phyloP scores from a whole-genome alignment of 2,888 invertebrate genomes.

The Synanthedon vespiformis region DNA sequence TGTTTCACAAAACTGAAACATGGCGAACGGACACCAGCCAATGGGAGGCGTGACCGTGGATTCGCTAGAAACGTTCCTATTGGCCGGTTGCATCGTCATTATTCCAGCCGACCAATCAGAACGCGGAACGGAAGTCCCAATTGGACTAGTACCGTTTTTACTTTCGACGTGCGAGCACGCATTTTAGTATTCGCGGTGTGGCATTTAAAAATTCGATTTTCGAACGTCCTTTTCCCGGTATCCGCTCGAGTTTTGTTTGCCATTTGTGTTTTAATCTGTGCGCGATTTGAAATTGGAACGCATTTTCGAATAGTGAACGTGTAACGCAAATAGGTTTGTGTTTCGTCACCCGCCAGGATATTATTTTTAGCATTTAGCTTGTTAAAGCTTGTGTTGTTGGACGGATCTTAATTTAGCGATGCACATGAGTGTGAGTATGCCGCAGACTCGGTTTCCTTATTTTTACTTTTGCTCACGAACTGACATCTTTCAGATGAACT shows the following conservation, averaged over 20 bases:
- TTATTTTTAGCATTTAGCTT: constrained; percentile 67
- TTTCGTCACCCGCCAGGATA: constrained; percentile 48
- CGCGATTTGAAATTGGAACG: not conserved
- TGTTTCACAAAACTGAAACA: constrained; percentile 59
- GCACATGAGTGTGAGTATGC: constrained; percentile 56
- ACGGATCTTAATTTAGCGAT: constrained; percentile 63
- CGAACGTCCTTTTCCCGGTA: constrained; percentile 11
- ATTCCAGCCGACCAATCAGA: constrained; percentile 41
- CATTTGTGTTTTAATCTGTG: constrained; percentile 1
- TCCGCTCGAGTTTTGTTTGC: constrained; percentile 7
- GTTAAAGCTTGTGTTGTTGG: constrained; percentile 49
- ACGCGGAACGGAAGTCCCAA: constrained; percentile 39
- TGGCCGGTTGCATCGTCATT: constrained; percentile 34
- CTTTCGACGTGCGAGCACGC: constrained; percentile 39
- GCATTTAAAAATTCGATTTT: constrained; percentile 20
- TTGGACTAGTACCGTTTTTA: constrained; percentile 65
- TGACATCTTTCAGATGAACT: constrained; percentile 12
- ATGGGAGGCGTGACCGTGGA: constrained; percentile 54
- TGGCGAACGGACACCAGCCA: constrained; percentile 55
- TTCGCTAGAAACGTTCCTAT: constrained; percentile 22
- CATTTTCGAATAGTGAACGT: constrained; percentile 5
- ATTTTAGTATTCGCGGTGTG: constrained; percentile 25
- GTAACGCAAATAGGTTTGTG: constrained; percentile 44
- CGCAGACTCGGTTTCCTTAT: constrained; percentile 47
- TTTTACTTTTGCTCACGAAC: constrained; percentile 21